Conservation (phyloP, 2,113 vertebrate genomes). For the Pachypanchax playfairii region DNA sequence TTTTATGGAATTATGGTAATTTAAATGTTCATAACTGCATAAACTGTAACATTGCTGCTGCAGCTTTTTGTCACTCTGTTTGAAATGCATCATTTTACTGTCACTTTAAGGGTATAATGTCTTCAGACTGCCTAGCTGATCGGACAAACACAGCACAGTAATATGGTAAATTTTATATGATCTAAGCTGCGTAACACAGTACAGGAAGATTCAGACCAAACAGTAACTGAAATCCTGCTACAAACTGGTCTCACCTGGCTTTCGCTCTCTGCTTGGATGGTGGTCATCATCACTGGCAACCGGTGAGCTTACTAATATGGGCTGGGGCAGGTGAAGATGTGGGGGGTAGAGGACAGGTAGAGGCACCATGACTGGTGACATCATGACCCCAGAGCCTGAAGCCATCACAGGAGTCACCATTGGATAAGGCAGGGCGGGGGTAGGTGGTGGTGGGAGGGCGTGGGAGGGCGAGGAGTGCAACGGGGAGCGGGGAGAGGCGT, state of each 20-base stretch:
- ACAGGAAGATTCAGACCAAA: no score
- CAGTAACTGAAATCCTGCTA: no score
- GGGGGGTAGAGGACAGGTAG: constrained; percentile 90
- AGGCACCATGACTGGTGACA: constrained; percentile 89
- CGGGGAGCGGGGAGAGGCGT: constrained; percentile 76
- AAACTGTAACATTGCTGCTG: not conserved
- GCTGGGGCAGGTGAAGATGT: constrained; percentile 85
- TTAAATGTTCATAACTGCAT: no score
- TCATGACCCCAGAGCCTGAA: constrained; percentile 77
- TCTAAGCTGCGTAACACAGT: no score
- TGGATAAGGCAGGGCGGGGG: constrained; percentile 79
- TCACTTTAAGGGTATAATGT: not conserved
- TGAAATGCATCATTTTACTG: no score
- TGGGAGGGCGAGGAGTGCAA: constrained; percentile 77
- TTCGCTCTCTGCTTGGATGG: constrained; percentile 68
- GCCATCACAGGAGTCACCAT: constrained; percentile 84
- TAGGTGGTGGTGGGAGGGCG: constrained; percentile 70
- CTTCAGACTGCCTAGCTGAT: not conserved
- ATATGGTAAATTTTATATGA: no score
- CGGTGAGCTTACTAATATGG: constrained; percentile 85
- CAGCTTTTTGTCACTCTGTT: not conserved
- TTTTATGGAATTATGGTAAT: no score
- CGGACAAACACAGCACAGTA: no score
- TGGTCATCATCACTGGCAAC: constrained; percentile 82
- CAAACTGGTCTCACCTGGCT: constrained; percentile 78